Conservation (phyloP, 2,888 invertebrate genomes). For the Ectobius pallidus region DNA sequence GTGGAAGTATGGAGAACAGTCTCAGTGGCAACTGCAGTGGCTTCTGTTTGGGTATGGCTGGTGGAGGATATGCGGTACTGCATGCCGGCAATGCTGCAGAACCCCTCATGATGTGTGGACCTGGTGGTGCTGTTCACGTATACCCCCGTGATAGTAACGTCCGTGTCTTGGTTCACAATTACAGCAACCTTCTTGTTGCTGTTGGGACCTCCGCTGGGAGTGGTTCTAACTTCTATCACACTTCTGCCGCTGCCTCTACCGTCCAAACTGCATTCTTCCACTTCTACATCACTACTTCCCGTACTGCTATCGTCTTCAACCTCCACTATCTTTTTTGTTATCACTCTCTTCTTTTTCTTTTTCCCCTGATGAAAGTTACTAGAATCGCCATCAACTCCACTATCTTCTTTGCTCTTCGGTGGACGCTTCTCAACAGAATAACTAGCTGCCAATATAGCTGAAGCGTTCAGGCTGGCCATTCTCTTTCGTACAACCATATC, state of each 20-base stretch:
- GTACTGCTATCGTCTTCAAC: conserved; percentile 55
- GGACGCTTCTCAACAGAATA: conserved; percentile 71
- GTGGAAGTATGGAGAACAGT: conserved; percentile 55
- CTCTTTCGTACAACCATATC: conserved; percentile 88
- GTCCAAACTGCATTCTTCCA: conserved; percentile 49
- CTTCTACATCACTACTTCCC: conserved; percentile 52
- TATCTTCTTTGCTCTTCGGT: conserved; percentile 11
- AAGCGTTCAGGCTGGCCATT: conserved; percentile 91
- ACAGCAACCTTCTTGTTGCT: conserved; percentile 61
- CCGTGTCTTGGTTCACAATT: conserved; percentile 84
- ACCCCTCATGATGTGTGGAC: conserved; percentile 79
- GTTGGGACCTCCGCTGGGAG: conserved; percentile 21
- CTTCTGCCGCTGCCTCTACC: conserved; percentile 52
- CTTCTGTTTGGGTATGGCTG: conserved; percentile 84
- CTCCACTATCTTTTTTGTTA: conserved; percentile 52
- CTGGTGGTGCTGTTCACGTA: conserved; percentile 77
- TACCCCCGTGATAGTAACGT: conserved; percentile 86
- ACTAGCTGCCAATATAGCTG: conserved; percentile 87
- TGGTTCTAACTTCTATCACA: conserved; percentile 52
- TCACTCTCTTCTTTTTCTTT: conserved; percentile 38
- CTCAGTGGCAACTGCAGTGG: conserved; percentile 76
- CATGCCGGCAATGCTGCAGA: conserved; percentile 83
- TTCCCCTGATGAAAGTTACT: conserved; percentile 24
- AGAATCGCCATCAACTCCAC: neutral
- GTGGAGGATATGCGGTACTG: conserved; percentile 88